Conservation (phyloP, 1,140 invertebrate species). For the Bombus difficillimus region DNA sequence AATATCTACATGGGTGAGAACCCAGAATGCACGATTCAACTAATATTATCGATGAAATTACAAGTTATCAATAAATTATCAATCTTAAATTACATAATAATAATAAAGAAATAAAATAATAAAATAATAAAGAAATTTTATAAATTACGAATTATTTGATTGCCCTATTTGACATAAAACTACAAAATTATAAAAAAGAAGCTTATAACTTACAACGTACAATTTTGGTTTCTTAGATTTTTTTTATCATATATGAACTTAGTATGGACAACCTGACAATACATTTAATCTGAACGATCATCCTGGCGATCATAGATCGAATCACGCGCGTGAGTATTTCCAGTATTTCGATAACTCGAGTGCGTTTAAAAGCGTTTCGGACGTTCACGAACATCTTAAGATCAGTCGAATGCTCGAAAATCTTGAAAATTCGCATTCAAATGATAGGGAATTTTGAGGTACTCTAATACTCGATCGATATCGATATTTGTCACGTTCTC, state of each 20-base stretch:
- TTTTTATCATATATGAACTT: neutral
- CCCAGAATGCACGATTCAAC: too few species aligned
- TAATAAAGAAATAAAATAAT: too few species aligned
- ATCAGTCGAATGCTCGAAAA: neutral
- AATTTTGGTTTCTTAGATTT: neutral
- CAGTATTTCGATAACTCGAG: constrained; percentile 4
- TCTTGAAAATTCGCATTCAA: neutral
- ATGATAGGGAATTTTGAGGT: constrained; percentile 8
- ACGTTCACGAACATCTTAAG: neutral
- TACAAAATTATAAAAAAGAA: too few species aligned
- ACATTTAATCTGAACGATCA: neutral
- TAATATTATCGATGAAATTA: too few species aligned
- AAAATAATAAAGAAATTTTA: too few species aligned
- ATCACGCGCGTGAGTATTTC: neutral
- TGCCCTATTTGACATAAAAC: too few species aligned
- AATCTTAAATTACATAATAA: too few species aligned
- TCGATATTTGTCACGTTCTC: constrained; percentile 3
- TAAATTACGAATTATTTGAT: too few species aligned
- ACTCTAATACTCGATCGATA: neutral
- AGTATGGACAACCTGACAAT: neutral
- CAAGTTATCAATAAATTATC: too few species aligned
- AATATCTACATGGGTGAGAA: too few species aligned
- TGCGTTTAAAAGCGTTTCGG: neutral
- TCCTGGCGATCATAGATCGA: neutral
- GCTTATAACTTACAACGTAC: neutral